These are phyloP conservation scores for Eupithecia dodoneata DNA, from an alignment of 2,888 invertebrate genomes.

Conservation along the genomic window DNA sequence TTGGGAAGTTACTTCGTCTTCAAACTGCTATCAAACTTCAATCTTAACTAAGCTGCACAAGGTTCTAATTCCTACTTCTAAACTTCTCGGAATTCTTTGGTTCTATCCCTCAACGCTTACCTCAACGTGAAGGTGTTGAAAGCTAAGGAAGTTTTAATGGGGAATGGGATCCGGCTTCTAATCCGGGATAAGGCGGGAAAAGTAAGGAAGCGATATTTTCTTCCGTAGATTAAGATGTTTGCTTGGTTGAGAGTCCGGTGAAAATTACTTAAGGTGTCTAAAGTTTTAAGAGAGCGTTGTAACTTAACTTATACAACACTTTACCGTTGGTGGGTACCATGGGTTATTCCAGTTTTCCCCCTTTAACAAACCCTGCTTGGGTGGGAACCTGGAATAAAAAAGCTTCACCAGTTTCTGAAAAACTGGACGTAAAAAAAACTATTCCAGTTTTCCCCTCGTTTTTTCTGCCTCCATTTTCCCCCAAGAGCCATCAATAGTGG, in stretches of 20 bases:
- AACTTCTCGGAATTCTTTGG: slow-evolving; percentile 39
- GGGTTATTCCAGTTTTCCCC: too few relatives aligned
- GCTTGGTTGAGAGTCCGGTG: slow-evolving; percentile 13
- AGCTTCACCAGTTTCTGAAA: too few relatives aligned
- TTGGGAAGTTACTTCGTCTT: neutral
- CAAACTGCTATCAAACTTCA: neutral
- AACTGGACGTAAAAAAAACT: too few relatives aligned
- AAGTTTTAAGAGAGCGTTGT: slow-evolving; percentile 22
- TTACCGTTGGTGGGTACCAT: neutral
- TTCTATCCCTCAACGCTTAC: slow-evolving; percentile 40
- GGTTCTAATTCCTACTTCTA: neutral
- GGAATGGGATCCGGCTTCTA: slow-evolving; percentile 51
- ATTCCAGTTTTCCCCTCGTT: too few relatives aligned
- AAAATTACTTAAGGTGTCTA: slow-evolving; percentile 14
- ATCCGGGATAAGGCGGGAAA: slow-evolving; percentile 45
- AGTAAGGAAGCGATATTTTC: slow-evolving; percentile 37
- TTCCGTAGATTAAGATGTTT: slow-evolving; percentile 40
- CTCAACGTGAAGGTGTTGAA: slow-evolving; percentile 47
- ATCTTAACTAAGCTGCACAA: neutral
- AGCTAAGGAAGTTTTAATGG: slow-evolving; percentile 57
- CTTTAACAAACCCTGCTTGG: too few relatives aligned
- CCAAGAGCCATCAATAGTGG: too few relatives aligned
- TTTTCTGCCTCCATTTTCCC: too few relatives aligned
- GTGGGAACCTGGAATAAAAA: too few relatives aligned
- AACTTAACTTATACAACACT: neutral